phyloP scores from a whole-genome alignment of 1,140 invertebrate species.

The Eurytemora carolleeae region DNA sequence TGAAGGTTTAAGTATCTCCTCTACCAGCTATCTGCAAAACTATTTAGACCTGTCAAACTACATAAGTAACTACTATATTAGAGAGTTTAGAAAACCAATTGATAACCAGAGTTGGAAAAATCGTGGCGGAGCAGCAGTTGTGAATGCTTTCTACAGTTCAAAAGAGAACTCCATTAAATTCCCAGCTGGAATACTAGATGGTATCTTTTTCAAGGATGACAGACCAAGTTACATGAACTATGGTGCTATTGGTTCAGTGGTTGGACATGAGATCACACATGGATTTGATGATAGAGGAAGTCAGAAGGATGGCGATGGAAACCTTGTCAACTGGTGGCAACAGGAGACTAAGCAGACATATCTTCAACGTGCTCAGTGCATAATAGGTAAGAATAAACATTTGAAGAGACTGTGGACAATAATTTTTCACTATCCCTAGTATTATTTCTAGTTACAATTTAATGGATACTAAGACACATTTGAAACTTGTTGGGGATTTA shows the following conservation, averaged over 20 bases:
- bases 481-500: too few relatives aligned
- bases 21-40: too few relatives aligned
- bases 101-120: too few relatives aligned
- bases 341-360: conserved; percentile 48
- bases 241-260: conserved; percentile 72
- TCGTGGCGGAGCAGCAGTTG: conserved; percentile 50
- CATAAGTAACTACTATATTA: too few relatives aligned
- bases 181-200: conserved; percentile 73
- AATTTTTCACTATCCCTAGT: too few relatives aligned
- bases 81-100: too few relatives aligned
- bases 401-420: too few relatives aligned
- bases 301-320: conserved; percentile 30
- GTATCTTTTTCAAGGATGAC: conserved; percentile 58
- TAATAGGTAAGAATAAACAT: too few relatives aligned
- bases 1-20: too few relatives aligned
- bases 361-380: conserved; percentile 53
- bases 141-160: conserved; percentile 62
- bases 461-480: too few relatives aligned
- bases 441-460: too few relatives aligned
- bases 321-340: conserved; percentile 38
- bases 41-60: too few relatives aligned
- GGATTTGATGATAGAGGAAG: conserved; percentile 57
- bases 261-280: conserved; percentile 82
- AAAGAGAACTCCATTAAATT: conserved; percentile 68
- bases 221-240: conserved; percentile 76